Percentiles rank a stretch among this genome's conserved stretches.
Evolutionary conservation across 2,113 vertebrate genomes (phyloP).

Genomic region (Ancistrus triradiatus): DNA sequence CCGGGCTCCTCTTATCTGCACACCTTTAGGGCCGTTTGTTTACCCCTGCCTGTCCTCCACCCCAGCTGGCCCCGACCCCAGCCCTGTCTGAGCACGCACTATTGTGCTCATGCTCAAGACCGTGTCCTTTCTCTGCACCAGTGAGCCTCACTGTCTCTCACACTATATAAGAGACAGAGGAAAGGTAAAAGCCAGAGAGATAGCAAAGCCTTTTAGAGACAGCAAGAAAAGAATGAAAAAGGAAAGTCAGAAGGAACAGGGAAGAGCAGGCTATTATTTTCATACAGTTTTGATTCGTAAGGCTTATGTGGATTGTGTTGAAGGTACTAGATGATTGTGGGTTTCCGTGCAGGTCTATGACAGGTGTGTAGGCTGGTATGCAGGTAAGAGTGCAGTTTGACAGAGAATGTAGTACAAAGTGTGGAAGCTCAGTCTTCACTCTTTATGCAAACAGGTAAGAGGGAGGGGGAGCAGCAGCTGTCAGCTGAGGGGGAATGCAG

Average conservation of each 20-base stretch:
- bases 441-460: conserved; percentile 42
- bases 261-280: background rate
- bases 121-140: conserved; percentile 40
- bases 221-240: conserved; percentile 46
- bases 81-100: conserved; percentile 32
- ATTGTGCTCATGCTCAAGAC: conserved; percentile 38
- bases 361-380: conserved; percentile 34
- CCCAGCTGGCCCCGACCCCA: conserved; percentile 26
- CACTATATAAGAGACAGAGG: conserved; percentile 41
- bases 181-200: conserved; percentile 43
- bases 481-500: conserved; percentile 4
- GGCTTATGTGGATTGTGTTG: background rate
- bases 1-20: conserved; percentile 38
- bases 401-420: conserved; percentile 39
- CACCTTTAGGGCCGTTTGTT: conserved; percentile 42
- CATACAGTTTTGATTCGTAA: background rate
- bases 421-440: conserved; percentile 41
- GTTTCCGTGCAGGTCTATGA: background rate
- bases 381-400: conserved; percentile 31
- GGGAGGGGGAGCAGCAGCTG: conserved; percentile 40
- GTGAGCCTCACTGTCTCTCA: conserved; percentile 55
- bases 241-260: conserved; percentile 11
- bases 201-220: conserved; percentile 60
- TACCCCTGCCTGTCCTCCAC: conserved; percentile 32
- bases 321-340: background rate